These are phyloP conservation scores for Dasyprocta punctata DNA, from an alignment of 2,113 vertebrate genomes.

Conservation along the genomic window DNA sequence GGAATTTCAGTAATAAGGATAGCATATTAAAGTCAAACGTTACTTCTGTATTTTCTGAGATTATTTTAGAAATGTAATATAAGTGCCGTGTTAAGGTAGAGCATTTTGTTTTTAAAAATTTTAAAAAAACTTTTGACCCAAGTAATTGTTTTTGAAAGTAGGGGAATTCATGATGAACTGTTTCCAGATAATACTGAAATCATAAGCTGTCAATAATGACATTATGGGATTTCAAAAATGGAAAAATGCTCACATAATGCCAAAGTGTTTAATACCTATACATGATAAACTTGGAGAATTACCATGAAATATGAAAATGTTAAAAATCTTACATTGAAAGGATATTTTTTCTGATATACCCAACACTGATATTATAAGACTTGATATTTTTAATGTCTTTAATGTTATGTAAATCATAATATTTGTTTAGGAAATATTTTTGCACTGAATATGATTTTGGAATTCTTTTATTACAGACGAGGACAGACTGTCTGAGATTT, in stretches of 20 bases:
- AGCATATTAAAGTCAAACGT: slow-evolving; percentile 25
- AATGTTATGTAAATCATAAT: neutral
- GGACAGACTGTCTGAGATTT: slow-evolving; percentile 92
- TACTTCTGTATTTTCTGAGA: slow-evolving; percentile 42
- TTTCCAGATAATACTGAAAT: slow-evolving; percentile 49
- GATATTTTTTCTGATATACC: neutral
- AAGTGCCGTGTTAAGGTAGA: neutral
- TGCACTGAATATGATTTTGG: neutral
- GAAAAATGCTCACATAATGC: neutral
- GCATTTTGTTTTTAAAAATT: slow-evolving; percentile 44
- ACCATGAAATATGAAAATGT: neutral
- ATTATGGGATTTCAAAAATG: slow-evolving; percentile 24
- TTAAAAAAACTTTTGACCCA: slow-evolving; percentile 3
- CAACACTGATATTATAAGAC: neutral
- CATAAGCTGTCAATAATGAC: neutral
- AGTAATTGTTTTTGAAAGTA: slow-evolving; percentile 64
- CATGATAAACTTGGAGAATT: slow-evolving; percentile 1
- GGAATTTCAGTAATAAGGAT: slow-evolving; percentile 6
- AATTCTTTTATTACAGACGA: slow-evolving; percentile 81
- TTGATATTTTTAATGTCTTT: slow-evolving; percentile 40
- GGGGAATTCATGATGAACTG: slow-evolving; percentile 25
- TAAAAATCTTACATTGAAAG: slow-evolving; percentile 13
- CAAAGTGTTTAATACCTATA: slow-evolving; percentile 34
- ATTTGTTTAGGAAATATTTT: neutral
- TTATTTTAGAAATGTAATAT: slow-evolving; percentile 20